Evolutionary conservation across 2,113 vertebrate species (phyloP), one percentile per base, ranked within the genome.

Genomic region (Lepisosteus osseus): DNA sequence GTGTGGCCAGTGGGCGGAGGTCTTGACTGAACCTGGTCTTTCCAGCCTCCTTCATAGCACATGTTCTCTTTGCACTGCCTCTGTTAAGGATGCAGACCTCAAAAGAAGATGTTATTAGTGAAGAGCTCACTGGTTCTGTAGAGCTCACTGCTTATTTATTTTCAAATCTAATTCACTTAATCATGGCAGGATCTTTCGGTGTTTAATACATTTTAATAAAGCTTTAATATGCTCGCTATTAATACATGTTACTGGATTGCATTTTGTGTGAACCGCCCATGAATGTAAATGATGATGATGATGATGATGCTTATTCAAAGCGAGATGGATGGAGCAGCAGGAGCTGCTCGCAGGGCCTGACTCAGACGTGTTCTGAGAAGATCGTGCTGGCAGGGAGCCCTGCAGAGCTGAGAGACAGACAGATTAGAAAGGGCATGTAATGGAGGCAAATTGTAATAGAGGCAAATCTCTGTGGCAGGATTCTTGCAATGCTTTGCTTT

Each of bases 391-490:
- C 17, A 8, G 3, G 14, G 61, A 17, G 61, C 17, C 40, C n/a
- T 3, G 40, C 7, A 12, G 43, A 0, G 11, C 54, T 3, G 17
- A 67, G 55, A 9, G 44, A 42, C 41, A 65, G 11, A 57, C 59
- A 8, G 40, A 44, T 13, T 14, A 61, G 42, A 3, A 56, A 47
- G 3, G 7, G 29, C 65, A 67, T 59, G n/a, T 51, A 64, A 66
- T 67, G 45, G n/a, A 62, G 64, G 9, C 64, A 2, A 17, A 72
- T 67, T 29, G 11, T 59, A 41, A 43, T 15, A 43, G 64, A 61
- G 61, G 61, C 42, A 13, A 67, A 65, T 47, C 63, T 59, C 63
- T 47, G 41, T 54, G 13, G 54, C 17, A 14, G 40, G 47, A 72
- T 72, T 54, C 17, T 65, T n/a, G 7, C 13, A 7, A 14, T 29